Evolutionary conservation across 2,797 vertebrate genomes (phyloP), one percentile per base, ranked within the genome.

Genomic region (Enteromius viviparus): DNA sequence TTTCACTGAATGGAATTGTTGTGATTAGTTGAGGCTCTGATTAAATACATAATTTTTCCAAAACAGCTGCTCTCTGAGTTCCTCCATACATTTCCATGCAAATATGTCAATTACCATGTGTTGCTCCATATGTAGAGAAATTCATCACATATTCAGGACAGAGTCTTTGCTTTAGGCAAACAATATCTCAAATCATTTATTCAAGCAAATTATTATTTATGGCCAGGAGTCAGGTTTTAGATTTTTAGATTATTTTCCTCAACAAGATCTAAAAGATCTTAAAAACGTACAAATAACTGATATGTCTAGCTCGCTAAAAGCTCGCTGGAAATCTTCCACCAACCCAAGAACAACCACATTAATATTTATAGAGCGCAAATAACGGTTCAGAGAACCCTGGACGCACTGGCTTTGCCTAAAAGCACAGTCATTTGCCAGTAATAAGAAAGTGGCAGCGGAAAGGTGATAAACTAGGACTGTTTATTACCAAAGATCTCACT

Each of bases 341-440:
- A 47, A 60, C 70, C 47, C 26, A 76, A 64, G 34, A 80, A 78
- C 76, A 78, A 88, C 64, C 66, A 72, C 65, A 87, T 89, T 42
- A 51, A 87, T 88, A 89, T 87, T 87, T 81, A 88, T 85, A 65
- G 66, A 71, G 71, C 47, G 60, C 60, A 69, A 65, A 69, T 69
- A 79, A 60, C 34, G 82, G 12, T 84, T 68, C 17, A 85, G 32
- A 77, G 23, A 65, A 77, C 47, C 70, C 60, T 65, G 34, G 82
- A 64, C 51, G 26, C 84, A 53, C 37, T 69, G 26, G 26, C 17
- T 77, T 70, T 66, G 32, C 32, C 42, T 49, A 40, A 78, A 65
- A 47, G 58, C 60, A 49, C 3, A 78, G 42, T 49, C 0, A 3
- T 29, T 76, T 76, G 37, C 49, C 49, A 55, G 71, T 55, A 55